These are phyloP conservation scores for Aphidius gifuensis DNA, from an alignment of 1,140 invertebrate genomes.

Conservation along the genomic window DNA sequence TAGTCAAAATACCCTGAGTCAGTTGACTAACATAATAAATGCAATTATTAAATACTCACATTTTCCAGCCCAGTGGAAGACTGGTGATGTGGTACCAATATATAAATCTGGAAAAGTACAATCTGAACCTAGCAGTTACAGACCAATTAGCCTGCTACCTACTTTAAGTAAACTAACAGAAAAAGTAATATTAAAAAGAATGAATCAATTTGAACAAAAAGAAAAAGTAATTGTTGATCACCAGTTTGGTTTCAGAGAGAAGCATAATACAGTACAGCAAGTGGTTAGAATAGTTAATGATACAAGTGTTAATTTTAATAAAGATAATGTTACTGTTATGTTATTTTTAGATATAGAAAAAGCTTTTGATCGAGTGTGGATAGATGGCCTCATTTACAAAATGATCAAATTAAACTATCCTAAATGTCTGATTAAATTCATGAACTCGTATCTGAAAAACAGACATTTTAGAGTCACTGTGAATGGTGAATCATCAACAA, in stretches of 20 bases:
- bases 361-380: slow-evolving; percentile 48
- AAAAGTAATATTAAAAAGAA: slow-evolving; percentile 33
- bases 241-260: slow-evolving; percentile 47
- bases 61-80: slow-evolving; percentile 39
- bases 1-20: slow-evolving; percentile 21
- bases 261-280: slow-evolving; percentile 42
- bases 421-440: not conserved
- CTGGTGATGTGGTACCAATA: slow-evolving; percentile 34
- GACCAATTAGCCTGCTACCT: slow-evolving; percentile 43
- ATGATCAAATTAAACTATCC: slow-evolving; percentile 29
- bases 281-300: slow-evolving; percentile 39
- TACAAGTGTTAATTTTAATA: slow-evolving; percentile 38
- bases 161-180: slow-evolving; percentile 37
- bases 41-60: slow-evolving; percentile 31
- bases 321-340: slow-evolving; percentile 31
- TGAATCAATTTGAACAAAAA: slow-evolving; percentile 22
- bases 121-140: slow-evolving; percentile 33
- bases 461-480: slow-evolving; percentile 14
- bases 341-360: slow-evolving; percentile 47
- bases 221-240: slow-evolving; percentile 31
- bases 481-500: slow-evolving; percentile 8
- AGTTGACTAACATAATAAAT: slow-evolving; percentile 37
- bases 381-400: slow-evolving; percentile 40
- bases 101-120: slow-evolving; percentile 37
- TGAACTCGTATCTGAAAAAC: slow-evolving; percentile 15